Base-by-base conservation (phyloP, 2,113 vertebrate genomes). In the Sturnira hondurensis region DNA sequence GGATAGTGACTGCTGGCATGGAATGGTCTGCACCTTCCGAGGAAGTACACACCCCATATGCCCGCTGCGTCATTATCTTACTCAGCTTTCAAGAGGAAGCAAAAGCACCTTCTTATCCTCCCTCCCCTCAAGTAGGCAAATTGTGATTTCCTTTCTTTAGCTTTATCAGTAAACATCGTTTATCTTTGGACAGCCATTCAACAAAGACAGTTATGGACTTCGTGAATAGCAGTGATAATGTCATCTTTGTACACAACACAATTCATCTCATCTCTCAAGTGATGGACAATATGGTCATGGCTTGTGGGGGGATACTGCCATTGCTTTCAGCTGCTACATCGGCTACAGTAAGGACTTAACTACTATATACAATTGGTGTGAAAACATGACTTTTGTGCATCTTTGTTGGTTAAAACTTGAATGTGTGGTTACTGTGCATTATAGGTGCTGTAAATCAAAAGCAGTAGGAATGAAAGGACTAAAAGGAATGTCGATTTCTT, bases 241-340 rank as follows among this genome's bases (percentile, higher is more conserved):
- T 99, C 2, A 98, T 99, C 96, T 99, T 99, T 98, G 99, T 99
- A 92, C 99, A 99, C 98, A 99, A 99, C 98, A 99, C 99, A 0
- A 98, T 99, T 93, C 99, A 99, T 97, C 99, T 99, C 95, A 98
- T 99, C 98, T 99, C 99, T 97, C 99, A 99, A 98, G 99, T 99
- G 98, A 98, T 99, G 98, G 99, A 99, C 99, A 99, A 99, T 97
- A 99, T 99, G 98, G 99, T 99, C 98, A 99, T 99, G 99, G 99
- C 99, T 54, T 99, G 99, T 96, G 99, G 99, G 97, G 99, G 99
- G 82, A 99, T 99, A 97, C 98, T 99, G 95, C 99, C 99, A 17
- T 98, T 99, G 96, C 99, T 99, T 63, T 99, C 99, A 97, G 99
- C 99, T 83, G 99, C 99, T 94, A 99, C 99, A 3, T 99, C 99